These are phyloP conservation scores for Amphiprion clarkii DNA, from an alignment of 2,797 vertebrate species.

Conservation along the genomic window DNA sequence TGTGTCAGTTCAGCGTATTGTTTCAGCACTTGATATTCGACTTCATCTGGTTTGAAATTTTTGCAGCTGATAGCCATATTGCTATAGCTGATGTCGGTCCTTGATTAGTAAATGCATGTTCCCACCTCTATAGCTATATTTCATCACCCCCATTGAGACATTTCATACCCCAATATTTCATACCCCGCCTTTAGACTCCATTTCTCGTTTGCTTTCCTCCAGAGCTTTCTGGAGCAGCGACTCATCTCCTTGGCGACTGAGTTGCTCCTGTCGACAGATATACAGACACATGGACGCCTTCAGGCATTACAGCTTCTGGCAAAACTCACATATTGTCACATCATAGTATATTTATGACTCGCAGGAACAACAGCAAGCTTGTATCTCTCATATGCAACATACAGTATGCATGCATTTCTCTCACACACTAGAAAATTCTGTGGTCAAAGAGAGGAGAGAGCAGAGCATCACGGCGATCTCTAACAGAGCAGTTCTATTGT, in stretches of 20 bases:
- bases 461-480: conserved; percentile 41
- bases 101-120: background rate
- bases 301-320: conserved; percentile 48
- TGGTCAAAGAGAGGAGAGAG: conserved; percentile 44
- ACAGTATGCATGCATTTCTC: conserved; percentile 14
- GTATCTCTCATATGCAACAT: conserved; percentile 15
- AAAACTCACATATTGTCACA: conserved; percentile 62
- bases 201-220: conserved; percentile 87
- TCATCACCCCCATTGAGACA: conserved; percentile 50
- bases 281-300: conserved; percentile 63
- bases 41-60: background rate
- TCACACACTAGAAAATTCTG: conserved; percentile 53
- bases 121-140: conserved; percentile 17
- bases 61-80: background rate
- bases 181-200: conserved; percentile 85
- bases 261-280: conserved; percentile 83
- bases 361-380: conserved; percentile 39
- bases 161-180: conserved; percentile 67
- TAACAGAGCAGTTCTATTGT: conserved; percentile 64
- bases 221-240: conserved; percentile 85
- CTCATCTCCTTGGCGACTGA: conserved; percentile 85
- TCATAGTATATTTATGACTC: conserved; percentile 59
- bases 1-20: conserved; percentile 25
- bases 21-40: background rate
- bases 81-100: background rate